Percentiles rank a stretch among this genome's conserved stretches.
phyloP scores from a whole-genome alignment of 1,140 invertebrate genomes.

The Polypedilum vanderplanki region DNA sequence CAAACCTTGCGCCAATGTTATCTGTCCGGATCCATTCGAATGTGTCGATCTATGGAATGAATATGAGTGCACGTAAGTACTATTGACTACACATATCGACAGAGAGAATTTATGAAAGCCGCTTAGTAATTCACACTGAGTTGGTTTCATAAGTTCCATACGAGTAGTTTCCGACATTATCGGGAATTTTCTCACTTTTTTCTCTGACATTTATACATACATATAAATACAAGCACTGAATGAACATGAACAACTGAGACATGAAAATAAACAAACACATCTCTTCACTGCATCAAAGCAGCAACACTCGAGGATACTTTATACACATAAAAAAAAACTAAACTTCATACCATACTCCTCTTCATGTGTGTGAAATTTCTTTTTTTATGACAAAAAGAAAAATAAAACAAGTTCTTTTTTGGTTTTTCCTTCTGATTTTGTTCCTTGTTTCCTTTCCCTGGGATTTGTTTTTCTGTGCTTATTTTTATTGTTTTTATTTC shows the following conservation, averaged over 20 bases:
- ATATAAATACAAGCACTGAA: conserved; percentile 18
- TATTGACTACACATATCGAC: conserved; percentile 29
- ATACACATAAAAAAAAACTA: neutral
- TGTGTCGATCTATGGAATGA: conserved; percentile 95
- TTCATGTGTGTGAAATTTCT: neutral
- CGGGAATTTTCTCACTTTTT: neutral
- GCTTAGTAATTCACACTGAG: too few relatives aligned
- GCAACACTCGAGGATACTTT: neutral
- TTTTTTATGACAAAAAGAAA: neutral
- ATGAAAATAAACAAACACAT: neutral
- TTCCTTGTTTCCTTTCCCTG: too few relatives aligned
- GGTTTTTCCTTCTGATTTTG: too few relatives aligned
- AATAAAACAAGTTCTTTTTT: neutral
- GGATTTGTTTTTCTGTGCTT: too few relatives aligned
- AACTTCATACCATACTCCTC: neutral
- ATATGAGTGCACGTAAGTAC: conserved; percentile 93
- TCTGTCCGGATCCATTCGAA: conserved; percentile 86
- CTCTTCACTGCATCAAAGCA: neutral
- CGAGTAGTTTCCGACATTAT: too few relatives aligned
- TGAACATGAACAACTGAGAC: conserved; percentile 11
- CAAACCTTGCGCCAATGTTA: conserved; percentile 85
- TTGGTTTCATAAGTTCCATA: too few relatives aligned
- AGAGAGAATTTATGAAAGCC: too few relatives aligned
- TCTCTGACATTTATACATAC: conserved; percentile 22
- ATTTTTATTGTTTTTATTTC: too few relatives aligned